phyloP scores from a whole-genome alignment of 2,113 vertebrate species.

The Nymphicus hollandicus region DNA sequence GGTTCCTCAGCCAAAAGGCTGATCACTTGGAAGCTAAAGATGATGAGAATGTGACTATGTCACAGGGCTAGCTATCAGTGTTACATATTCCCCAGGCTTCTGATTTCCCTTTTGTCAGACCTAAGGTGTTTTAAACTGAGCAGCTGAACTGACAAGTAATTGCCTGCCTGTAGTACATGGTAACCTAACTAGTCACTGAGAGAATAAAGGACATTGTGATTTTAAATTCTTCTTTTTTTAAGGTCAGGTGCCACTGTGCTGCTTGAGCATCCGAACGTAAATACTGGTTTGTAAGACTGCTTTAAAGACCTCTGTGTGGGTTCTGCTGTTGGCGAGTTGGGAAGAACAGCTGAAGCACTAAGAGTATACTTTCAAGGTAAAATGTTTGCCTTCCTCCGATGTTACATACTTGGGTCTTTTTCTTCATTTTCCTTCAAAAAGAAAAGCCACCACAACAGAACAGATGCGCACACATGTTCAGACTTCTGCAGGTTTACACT shows the following conservation, averaged over 20 bases:
- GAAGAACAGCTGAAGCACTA: background rate
- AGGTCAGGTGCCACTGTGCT: background rate
- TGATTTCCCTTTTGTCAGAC: background rate
- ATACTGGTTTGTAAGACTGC: background rate
- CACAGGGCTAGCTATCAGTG: background rate
- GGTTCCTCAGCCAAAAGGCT: background rate
- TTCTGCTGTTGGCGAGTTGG: background rate
- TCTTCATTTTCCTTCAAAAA: background rate
- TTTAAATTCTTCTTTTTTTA: background rate
- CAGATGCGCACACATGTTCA: background rate
- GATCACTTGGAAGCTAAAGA: background rate
- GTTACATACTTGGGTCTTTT: accelerated
- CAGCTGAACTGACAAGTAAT: background rate
- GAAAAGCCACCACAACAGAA: background rate
- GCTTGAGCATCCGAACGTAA: background rate
- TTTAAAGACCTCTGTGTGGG: background rate
- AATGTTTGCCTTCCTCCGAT: background rate
- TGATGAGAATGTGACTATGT: background rate
- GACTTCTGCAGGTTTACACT: background rate
- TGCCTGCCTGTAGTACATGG: background rate
- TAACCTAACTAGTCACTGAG: background rate
- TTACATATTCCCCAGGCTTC: background rate
- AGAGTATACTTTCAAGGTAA: background rate
- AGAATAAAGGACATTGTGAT: background rate
- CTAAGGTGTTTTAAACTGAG: background rate